Percentiles rank a stretch among this genome's conserved stretches.
phyloP scores from a whole-genome alignment of 1,140 invertebrate genomes.

The Pseudomyrmex gracilis region DNA sequence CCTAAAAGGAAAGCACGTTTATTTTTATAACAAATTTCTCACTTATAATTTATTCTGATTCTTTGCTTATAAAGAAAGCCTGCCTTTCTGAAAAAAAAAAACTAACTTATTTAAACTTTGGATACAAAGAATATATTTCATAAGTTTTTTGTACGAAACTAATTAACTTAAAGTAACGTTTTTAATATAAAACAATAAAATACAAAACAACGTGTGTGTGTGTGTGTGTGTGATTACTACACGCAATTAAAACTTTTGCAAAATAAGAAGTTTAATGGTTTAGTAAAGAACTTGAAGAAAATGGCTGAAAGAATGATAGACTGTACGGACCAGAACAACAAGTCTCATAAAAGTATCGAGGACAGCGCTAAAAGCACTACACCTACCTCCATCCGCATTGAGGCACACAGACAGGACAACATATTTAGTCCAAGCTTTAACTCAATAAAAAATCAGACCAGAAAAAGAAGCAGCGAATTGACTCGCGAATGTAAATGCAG shows the following conservation, averaged over 20 bases:
- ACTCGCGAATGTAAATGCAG: slow-evolving; percentile 11
- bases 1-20: slow-evolving; percentile 79
- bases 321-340: not conserved
- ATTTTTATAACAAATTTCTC: too few species aligned
- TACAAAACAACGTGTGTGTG: too few species aligned
- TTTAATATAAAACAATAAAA: not conserved
- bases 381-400: slow-evolving; percentile 84
- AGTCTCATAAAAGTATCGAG: not conserved
- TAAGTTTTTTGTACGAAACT: not conserved
- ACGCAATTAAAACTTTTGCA: too few species aligned
- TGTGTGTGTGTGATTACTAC: too few species aligned
- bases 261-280: not conserved
- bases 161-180: not conserved
- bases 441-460: slow-evolving; percentile 4
- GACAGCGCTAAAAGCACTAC: slow-evolving; percentile 18
- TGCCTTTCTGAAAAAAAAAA: not conserved
- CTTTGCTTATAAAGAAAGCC: not conserved
- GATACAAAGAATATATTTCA: not conserved
- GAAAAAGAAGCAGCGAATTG: slow-evolving; percentile 10
- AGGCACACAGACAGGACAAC: slow-evolving; percentile 83
- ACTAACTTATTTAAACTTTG: not conserved
- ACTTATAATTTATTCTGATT: slow-evolving; percentile 11
- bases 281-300: not conserved
- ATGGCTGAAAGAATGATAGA: not conserved
- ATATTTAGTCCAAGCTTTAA: slow-evolving; percentile 70